Conservation (phyloP, 2,797 vertebrate species). For the Bryconaethiops microstoma region DNA sequence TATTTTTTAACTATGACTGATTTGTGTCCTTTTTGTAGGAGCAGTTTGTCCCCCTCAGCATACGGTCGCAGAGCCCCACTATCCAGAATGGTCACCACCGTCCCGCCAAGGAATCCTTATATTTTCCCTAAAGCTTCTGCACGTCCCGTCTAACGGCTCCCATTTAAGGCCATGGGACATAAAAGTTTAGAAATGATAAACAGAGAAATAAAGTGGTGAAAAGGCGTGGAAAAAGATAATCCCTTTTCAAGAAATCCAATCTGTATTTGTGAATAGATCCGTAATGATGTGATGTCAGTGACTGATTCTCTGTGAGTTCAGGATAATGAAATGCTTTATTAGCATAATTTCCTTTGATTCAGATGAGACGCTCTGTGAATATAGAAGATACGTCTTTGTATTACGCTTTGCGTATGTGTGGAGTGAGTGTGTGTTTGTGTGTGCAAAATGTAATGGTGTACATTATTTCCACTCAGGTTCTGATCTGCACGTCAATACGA, state of each 20-base stretch:
- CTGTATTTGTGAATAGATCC: constrained; percentile 75
- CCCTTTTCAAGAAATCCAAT: constrained; percentile 71
- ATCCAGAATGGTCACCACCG: constrained; percentile 71
- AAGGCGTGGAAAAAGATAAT: constrained; percentile 69
- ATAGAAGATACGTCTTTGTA: constrained; percentile 70
- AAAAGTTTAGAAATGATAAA: constrained; percentile 47
- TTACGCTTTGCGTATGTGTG: constrained; percentile 45
- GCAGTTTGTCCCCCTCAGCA: constrained; percentile 24
- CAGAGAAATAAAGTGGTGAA: constrained; percentile 58
- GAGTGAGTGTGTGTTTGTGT: constrained; percentile 36
- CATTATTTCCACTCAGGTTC: constrained; percentile 31
- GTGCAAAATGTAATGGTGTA: constrained; percentile 51
- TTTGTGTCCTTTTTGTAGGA: constrained; percentile 59
- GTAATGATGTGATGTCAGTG: constrained; percentile 77
- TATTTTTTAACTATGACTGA: background rate
- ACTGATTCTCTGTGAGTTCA: constrained; percentile 72
- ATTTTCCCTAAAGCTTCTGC: constrained; percentile 56
- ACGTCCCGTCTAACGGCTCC: constrained; percentile 4
- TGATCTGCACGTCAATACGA: constrained; percentile 22
- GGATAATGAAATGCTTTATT: constrained; percentile 79
- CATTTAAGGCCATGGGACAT: background rate
- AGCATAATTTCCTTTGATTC: constrained; percentile 83
- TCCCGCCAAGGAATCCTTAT: constrained; percentile 74
- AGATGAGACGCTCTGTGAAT: constrained; percentile 80
- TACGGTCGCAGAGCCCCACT: constrained; percentile 64